phyloP scores from a whole-genome alignment of 2,797 vertebrate species.

The Sitta carolinensis region DNA sequence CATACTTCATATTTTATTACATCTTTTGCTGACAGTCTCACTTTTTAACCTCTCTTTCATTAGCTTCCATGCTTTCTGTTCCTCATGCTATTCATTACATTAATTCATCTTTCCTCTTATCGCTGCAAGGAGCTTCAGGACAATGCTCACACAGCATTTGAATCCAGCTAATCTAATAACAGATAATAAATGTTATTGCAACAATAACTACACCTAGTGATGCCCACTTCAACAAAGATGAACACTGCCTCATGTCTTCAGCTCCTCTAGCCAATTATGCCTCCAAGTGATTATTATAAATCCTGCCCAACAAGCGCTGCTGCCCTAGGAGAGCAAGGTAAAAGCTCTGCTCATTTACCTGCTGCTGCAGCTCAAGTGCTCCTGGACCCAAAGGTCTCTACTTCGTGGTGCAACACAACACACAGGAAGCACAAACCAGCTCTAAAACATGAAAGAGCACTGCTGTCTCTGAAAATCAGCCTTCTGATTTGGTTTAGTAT shows the following conservation, averaged over 20 bases:
- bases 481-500: too few species aligned
- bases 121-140: background rate
- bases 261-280: background rate
- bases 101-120: background rate
- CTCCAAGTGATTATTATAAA: background rate
- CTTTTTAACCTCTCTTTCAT: background rate
- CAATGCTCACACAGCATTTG: background rate
- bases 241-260: background rate
- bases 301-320: background rate
- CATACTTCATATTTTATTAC: background rate
- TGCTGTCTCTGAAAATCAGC: too few species aligned
- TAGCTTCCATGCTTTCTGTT: background rate
- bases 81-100: background rate
- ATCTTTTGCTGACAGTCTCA: background rate
- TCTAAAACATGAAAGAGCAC: background rate
- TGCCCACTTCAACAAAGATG: background rate
- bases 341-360: background rate
- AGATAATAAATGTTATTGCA: background rate
- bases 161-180: background rate
- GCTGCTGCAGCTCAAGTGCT: background rate
- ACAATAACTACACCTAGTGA: background rate
- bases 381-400: accelerated
- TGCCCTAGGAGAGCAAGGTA: background rate
- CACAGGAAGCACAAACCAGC: background rate
- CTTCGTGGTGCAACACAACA: background rate